Base-by-base conservation (phyloP, 2,113 vertebrate species). In the Thalassoma bifasciatum region DNA sequence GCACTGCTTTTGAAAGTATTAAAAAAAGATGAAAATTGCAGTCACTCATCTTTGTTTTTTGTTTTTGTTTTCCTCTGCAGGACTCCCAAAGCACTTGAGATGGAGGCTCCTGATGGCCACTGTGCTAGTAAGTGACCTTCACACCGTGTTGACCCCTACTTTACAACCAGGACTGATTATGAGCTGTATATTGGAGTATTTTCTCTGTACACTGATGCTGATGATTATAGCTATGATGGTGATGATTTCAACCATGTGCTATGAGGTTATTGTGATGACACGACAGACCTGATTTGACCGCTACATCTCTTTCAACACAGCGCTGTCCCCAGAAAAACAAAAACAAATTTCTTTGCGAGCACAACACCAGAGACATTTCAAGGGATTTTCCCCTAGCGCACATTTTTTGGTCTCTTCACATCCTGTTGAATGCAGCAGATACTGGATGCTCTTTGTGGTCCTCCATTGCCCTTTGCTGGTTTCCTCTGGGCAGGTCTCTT, bases 41-140 rank as follows among this genome's bases (percentile, higher is more conserved):
- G 12, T 47, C 9, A 3, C 23, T 53, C 1, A 61, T 16, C 46
- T 53, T 10, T 68, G 57, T 83, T 2, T 67, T 16, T 46, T 53
- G 9, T 67, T 59, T 83, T 2, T 67, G 75, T 63, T 63, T 66
- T 76, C 58, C 56, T 16, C 78, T 70, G 50, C 95, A 98, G 96
- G 88, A 90, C 92, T 95, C 94, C 95, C 93, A 93, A 92, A 94
- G 95, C 92, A 93, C 94, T 96, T 95, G 96, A 96, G 95, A 97
- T 97, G 95, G 97, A 97, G 90, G 84, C 93, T 92, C 89, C 95
- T 34, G 95, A 96, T 95, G 96, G 93, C 92, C 97, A 95, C 92
- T 92, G 94, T 92, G 94, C 95, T 42, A 96, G 97, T 98, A 96
- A 99, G 97, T 98, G 91, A 3, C 19, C 72, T 24, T 17, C 36